Base-by-base conservation (phyloP, 2,113 vertebrate genomes). In the Herpailurus yagouaroundi region DNA sequence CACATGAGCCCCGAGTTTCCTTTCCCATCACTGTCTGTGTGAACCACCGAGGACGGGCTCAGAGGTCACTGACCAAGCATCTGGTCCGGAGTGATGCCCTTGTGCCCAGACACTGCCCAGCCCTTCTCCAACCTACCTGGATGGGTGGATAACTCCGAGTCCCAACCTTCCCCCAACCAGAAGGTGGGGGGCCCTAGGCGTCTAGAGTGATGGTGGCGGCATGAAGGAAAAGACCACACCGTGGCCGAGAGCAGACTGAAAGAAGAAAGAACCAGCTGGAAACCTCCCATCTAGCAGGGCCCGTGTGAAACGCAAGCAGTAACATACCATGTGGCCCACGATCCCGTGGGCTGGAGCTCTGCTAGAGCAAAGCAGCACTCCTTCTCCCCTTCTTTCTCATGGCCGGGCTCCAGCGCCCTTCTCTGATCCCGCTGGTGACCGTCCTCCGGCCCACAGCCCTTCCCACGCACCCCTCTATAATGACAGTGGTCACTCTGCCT, bases 401-500 rank as follows among this genome's bases (percentile, higher is more conserved):
- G 21, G 27, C 57, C 4, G 29, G 33, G 71, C 48, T 80, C 79
- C 5, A 1, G 4, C 0, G 2, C 15, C 66, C 73, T 91, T 16
- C 36, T 50, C 33, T 1, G 7, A 21, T 1, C 2, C 36, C 15
- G 4, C 57, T 1, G 8, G 31, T 0, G 0, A 14, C 1, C 3
- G 4, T 33, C 86, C 27, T 27, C 73, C 2, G 1, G 21, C 25
- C 18, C 77, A 4, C 4, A 0, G 16, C 71, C 50, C 52, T 76
- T 25, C 57, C 2, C 9, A 8, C 1, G 6, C 1, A 0, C 31
- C 0, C 10, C 50, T 85, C 84, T 31, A 15, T 9, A 4, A 41
- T 18, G 23, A 25, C 74, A 2, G 25, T 1, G 13, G 41, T 33
- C 76, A 5, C 14, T 2, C 41, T 4, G 66, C 21, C 1, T 76